Base-by-base conservation (phyloP, 2,113 vertebrate genomes). In the Hirundichthys speculiger region DNA sequence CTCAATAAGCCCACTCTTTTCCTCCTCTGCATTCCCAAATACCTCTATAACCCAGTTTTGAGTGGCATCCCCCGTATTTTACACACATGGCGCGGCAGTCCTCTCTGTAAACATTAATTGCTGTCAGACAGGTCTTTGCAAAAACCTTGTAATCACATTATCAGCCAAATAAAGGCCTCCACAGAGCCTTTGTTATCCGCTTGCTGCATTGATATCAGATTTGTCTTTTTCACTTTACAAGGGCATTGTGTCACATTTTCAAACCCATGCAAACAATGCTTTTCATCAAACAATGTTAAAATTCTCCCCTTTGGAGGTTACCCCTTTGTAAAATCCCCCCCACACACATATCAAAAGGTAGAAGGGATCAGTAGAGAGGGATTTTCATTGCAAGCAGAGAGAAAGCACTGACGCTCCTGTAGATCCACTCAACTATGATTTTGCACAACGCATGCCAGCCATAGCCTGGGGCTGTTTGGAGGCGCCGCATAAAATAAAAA, bases 341-440 rank as follows among this genome's bases (percentile, higher is more conserved):
- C n/a, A 38, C 41, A 40, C 70, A 63, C 64, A 80, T 84, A 82
- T 85, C 43, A 75, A 87, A n/a, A 86, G 75, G 72, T 51, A 5
- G 24, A 42, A 64, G 12, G 38, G 71, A 59, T 52, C 39, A 73
- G 76, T 64, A 51, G 41, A 71, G 53, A 71, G 65, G 24, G 2
- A 52, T 82, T 82, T 86, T 78, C 59, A 73, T 79, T 75, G 64
- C 25, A 25, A 55, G 69, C 63, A 47, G 58, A 22, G 56, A 61
- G 52, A 40, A 55, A 53, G 55, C 52, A 40, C 48, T 9, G 1
- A 24, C 0, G 50, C 54, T 58, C 49, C 60, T 21, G 52, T 20
- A 50, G 24, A 85, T 79, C 55, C 27, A 73, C 71, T 83, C 75
- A 70, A 77, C 82, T 80, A 61, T 73, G 63, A 84, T 80, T 87